Evolutionary conservation across 2,797 vertebrate genomes (phyloP).

Genomic region (Crax fasciolata): DNA sequence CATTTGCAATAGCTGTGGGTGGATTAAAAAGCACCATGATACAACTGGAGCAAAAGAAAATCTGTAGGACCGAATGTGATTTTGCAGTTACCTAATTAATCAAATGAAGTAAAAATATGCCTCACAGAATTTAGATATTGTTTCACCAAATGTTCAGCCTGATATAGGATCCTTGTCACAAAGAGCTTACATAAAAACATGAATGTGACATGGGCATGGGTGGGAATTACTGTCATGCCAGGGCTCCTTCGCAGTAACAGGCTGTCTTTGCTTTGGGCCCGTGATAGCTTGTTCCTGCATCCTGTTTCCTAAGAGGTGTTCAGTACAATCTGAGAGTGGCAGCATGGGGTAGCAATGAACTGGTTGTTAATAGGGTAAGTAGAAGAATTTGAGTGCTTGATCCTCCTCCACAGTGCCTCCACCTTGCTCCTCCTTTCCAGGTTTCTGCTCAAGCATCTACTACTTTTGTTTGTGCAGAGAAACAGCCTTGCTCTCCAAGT

Average conservation of each 20-base stretch:
- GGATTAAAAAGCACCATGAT: background rate
- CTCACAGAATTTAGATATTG: background rate
- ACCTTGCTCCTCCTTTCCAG: background rate
- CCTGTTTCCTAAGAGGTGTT: background rate
- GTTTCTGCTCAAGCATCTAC: background rate
- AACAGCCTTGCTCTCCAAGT: background rate
- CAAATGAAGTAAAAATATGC: background rate
- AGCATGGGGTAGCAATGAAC: background rate
- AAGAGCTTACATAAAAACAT: rapidly evolving
- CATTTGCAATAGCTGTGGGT: background rate
- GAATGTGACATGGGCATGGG: rapidly evolving
- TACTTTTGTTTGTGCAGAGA: background rate
- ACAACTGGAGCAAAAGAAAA: background rate
- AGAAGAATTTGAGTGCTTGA: background rate
- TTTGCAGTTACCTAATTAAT: background rate
- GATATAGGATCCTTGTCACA: background rate
- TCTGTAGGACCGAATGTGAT: background rate
- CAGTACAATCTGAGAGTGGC: rapidly evolving
- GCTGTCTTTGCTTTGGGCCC: background rate
- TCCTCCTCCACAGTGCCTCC: background rate
- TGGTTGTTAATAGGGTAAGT: background rate
- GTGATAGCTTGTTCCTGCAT: background rate
- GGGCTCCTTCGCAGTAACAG: background rate
- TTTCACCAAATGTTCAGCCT: background rate
- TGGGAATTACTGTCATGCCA: background rate